Conservation (phyloP, 2,113 vertebrate species). For the Ellobius talpinus region DNA sequence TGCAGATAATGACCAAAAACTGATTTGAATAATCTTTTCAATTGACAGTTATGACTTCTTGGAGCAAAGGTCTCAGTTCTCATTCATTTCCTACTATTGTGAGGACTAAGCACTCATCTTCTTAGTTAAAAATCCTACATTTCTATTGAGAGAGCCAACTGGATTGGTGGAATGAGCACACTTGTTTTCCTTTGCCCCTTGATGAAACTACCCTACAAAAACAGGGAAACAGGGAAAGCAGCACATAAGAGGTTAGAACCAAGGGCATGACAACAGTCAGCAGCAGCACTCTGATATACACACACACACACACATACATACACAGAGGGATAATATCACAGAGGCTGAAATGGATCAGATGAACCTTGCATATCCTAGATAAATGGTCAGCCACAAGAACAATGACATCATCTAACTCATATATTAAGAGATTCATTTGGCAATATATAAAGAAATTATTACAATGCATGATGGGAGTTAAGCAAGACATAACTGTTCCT, state of each 20-base stretch:
- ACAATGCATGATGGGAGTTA: neutral
- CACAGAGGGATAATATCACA: neutral
- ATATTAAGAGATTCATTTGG: slow-evolving; percentile 44
- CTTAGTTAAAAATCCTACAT: neutral
- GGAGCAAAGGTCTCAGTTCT: slow-evolving; percentile 20
- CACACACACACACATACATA: no score
- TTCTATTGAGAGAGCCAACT: slow-evolving; percentile 39
- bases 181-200: neutral
- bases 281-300: neutral
- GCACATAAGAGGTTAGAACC: slow-evolving; percentile 8
- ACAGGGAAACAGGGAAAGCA: neutral
- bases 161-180: neutral
- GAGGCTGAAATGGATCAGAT: neutral
- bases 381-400: slow-evolving; percentile 43
- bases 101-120: neutral
- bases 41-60: neutral
- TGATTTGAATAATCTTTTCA: slow-evolving; percentile 47
- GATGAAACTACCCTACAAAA: slow-evolving; percentile 40
- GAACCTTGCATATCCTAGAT: neutral
- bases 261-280: neutral
- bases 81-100: neutral
- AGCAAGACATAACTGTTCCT: neutral
- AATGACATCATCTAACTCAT: slow-evolving; percentile 24
- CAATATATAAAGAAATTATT: slow-evolving; percentile 42
- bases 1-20: neutral